These are phyloP conservation scores for Dolichallabes microphthalmus DNA, from an alignment of 2,113 vertebrate species.

Conservation along the genomic window DNA sequence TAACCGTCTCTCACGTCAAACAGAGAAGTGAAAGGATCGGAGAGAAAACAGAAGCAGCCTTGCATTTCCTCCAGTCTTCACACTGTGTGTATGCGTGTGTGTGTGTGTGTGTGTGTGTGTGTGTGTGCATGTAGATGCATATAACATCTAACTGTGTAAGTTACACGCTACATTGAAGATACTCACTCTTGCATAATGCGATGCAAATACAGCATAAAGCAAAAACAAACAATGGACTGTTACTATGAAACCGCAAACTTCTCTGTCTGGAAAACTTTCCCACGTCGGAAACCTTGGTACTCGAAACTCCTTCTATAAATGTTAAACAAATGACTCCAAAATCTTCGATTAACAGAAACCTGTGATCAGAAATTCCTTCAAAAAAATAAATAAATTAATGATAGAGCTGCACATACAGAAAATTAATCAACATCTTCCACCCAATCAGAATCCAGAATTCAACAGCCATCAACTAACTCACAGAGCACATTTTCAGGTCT, in stretches of 20 bases:
- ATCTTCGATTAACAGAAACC: neutral
- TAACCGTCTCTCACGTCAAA: conserved; percentile 13
- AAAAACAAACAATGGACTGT: neutral
- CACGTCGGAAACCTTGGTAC: neutral
- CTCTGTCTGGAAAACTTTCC: neutral
- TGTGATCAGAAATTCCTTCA: neutral
- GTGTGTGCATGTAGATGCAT: no score
- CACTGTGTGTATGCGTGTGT: no score
- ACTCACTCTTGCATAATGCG: neutral
- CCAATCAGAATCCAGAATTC: neutral
- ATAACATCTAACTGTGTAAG: neutral
- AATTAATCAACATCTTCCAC: neutral
- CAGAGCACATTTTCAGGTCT: neutral
- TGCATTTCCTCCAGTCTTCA: neutral
- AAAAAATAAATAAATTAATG: no score
- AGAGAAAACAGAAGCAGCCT: conserved; percentile 30
- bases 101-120: no score
- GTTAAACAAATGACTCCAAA: neutral
- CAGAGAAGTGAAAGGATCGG: conserved; percentile 55
- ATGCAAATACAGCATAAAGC: neutral
- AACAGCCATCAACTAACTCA: neutral
- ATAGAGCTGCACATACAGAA: neutral
- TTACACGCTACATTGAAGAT: neutral
- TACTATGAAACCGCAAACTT: neutral
- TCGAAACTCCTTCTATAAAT: neutral